A percentile compares a stretch with the other conserved stretches of the same genome.
These are phyloP conservation scores for Rotaria socialis DNA, from an alignment of 2,888 invertebrate species.

Conservation along the genomic window DNA sequence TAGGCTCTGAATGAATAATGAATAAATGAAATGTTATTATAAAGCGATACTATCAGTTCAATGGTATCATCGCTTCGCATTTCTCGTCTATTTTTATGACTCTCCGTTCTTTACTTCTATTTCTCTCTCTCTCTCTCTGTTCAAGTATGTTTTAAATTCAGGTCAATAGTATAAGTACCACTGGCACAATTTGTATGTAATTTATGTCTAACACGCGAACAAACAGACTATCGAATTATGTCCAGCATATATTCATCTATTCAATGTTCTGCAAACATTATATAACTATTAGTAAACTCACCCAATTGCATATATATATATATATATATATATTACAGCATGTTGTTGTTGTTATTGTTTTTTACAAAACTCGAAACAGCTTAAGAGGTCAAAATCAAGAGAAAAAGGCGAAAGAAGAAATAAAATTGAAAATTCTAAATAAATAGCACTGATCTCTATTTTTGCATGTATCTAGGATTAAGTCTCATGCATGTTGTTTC, in stretches of 20 bases:
- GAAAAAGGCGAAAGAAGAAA: not conserved
- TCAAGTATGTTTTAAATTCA: not conserved
- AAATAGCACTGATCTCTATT: constrained; percentile 13
- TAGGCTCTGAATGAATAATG: not conserved
- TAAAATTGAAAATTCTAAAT: not conserved
- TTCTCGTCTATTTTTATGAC: not conserved
- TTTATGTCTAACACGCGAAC: not conserved
- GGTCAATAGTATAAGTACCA: not conserved
- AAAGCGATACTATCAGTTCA: not conserved
- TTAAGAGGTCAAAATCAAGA: not conserved
- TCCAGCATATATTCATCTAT: not conserved
- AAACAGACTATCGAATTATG: not conserved
- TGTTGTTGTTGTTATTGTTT: not conserved
- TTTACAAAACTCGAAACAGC: not conserved
- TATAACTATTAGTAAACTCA: not conserved
- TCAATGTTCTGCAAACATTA: not conserved
- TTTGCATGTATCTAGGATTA: not conserved
- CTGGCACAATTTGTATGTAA: not conserved
- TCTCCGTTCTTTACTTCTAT: not conserved
- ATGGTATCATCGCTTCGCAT: not conserved
- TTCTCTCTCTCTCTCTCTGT: no score
- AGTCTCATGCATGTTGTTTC: constrained; percentile 11
- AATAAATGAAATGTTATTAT: not conserved
- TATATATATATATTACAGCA: not conserved
- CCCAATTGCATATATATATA: not conserved